Base-by-base conservation (phyloP, 2,888 invertebrate species). In the Sthenelais limicola region DNA sequence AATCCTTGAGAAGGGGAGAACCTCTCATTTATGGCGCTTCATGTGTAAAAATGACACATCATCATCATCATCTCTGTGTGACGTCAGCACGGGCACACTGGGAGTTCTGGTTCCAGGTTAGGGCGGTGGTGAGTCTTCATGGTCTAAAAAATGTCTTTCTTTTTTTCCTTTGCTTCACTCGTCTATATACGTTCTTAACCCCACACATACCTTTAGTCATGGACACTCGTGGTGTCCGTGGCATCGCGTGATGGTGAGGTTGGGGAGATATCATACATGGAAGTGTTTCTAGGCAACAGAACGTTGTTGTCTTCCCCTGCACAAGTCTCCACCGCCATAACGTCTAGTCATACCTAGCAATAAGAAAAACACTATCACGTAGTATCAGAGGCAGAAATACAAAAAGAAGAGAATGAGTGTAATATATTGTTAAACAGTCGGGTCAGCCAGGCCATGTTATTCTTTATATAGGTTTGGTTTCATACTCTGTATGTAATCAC, bases 341-440 rank as follows among this genome's bases (percentile, higher is more conserved):
- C 62, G 62, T 62, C 38, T 62, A 62, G 62, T 62, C 62, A 62
- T 62, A 62, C 62, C 62, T 62, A 43, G 2, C 24, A 43, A 38
- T 26, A 1, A 38, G 18, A 56, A 56, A 28, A 21, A 56, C 30
- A 18, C 30, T 33, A 56, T 32, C 28, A 32, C 3, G 56, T 56
- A 4, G 32, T 38, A 62, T 62, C 62, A 62, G 62, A 62, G 18
- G 38, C 62, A 38, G 62, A 38, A 62, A 62, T 43, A 62, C 38
- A 35, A 38, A 62, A n/a, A 62, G 38, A n/a, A 38, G 24, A 21
- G 9, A 51, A 35, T n/a, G n/a, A n/a, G n/a, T n/a, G n/a, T n/a
- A 24, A 2, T 56, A 56, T 7, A 52, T 52, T 3, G n/a, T n/a
- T n/a, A n/a, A n/a, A n/a, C n/a, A n/a, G n/a, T n/a, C n/a, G n/a